Conservation (phyloP, 2,888 invertebrate genomes). For the Tetranychus truncatus region DNA sequence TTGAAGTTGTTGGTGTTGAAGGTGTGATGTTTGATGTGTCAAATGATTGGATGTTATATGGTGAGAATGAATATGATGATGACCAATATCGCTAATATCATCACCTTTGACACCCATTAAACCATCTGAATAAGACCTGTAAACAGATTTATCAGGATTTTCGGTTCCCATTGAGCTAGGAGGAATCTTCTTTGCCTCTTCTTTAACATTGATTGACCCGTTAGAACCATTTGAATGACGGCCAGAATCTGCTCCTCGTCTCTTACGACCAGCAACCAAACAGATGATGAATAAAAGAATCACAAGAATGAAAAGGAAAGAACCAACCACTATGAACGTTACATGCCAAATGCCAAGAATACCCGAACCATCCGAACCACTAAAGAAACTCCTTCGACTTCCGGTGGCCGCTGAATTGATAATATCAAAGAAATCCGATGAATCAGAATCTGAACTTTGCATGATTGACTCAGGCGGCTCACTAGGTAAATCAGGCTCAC, state of each 20-base stretch:
- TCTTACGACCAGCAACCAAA: not conserved
- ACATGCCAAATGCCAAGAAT: not conserved
- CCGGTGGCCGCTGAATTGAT: not conserved
- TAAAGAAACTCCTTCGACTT: not conserved
- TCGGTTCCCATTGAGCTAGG: not conserved
- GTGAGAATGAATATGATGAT: constrained; percentile 12
- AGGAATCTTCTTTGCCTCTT: not conserved
- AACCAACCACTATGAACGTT: not conserved
- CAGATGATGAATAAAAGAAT: not conserved
- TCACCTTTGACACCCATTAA: not conserved
- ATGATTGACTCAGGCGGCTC: not conserved
- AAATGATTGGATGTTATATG: constrained; percentile 28
- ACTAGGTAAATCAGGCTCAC: not conserved
- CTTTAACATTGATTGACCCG: not conserved
- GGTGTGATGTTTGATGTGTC: constrained; percentile 39
- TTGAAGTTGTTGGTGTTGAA: constrained; percentile 33
- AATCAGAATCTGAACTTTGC: not conserved
- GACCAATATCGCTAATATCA: not conserved
- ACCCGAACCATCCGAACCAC: not conserved
- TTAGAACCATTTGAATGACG: not conserved
- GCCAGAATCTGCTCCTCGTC: not conserved
- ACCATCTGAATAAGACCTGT: not conserved
- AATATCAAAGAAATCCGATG: not conserved
- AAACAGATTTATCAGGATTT: not conserved
- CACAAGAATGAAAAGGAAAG: not conserved